Percentiles rank a stretch among this genome's conserved stretches.
Evolutionary conservation across 92 coral and sea anemone species (phyloP).

Genomic region (Parazoanthus atlanticus): DNA sequence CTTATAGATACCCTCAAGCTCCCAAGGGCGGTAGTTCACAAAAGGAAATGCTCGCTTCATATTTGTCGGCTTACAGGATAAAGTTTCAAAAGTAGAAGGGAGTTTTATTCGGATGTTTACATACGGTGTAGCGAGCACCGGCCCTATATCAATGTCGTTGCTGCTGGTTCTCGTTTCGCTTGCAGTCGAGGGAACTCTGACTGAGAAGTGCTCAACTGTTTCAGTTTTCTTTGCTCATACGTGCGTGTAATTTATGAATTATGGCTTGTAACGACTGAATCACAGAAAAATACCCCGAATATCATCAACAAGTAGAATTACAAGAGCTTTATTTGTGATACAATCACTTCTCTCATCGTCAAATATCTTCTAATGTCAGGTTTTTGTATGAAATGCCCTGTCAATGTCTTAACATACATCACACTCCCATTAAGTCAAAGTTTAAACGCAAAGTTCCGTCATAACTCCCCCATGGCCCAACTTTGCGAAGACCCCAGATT

Average conservation of each 20-base stretch:
- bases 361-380: background rate
- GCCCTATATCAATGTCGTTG: background rate
- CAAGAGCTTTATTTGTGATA: constrained; percentile 25
- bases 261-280: background rate
- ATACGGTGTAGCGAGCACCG: background rate
- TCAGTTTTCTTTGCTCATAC: background rate
- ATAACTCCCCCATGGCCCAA: background rate
- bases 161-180: background rate
- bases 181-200: background rate
- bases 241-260: constrained; percentile 44
- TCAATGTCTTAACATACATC: background rate
- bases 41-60: constrained; percentile 20
- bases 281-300: constrained; percentile 5
- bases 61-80: constrained; percentile 10
- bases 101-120: background rate
- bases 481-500: constrained; percentile 1
- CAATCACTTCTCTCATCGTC: background rate
- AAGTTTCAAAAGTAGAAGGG: constrained; percentile 18
- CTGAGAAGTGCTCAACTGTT: background rate
- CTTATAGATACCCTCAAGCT: constrained; percentile 1
- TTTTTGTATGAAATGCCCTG: background rate
- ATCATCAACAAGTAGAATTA: constrained; percentile 26
- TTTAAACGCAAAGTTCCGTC: background rate
- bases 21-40: constrained; percentile 1
- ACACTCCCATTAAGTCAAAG: background rate